Base-by-base conservation (phyloP, 2,888 invertebrate genomes). In the Coremacera marginata region DNA sequence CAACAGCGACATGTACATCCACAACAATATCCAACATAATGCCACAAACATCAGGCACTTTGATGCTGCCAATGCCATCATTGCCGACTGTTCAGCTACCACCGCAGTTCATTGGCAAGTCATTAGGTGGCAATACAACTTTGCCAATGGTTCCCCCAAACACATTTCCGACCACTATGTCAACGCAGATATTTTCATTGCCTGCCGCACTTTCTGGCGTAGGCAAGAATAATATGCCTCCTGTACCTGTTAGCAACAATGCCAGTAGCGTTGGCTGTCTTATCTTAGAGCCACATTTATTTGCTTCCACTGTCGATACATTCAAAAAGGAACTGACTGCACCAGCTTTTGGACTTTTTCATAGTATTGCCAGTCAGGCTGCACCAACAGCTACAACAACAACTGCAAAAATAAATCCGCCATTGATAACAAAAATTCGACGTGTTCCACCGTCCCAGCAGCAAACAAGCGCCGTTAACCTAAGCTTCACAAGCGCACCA, bases 381-480 rank as follows among this genome's bases (percentile, higher is more conserved):
- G 60, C 80, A 71, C 44, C 78, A 0, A 73, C 80, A n/a, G 68
- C 80, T 5, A 70, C 77, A 22, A 75, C 80, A 11, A 70, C 75
- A n/a, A 70, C 78, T 55, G 60, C 81, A 7, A 80, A 80, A 55
- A 78, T 79, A 3, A 83, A 84, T 65, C 84, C 85, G 4, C 82
- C 87, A 1, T 80, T 82, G 2, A 82, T 81, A 34, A 82, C 83
- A 2, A 87, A 87, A 75, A 86, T 87, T 78, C 81, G 88, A 1
- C 84, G 87, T 1, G 86, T 87, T 0, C 87, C 86, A 44, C 86
- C 87, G 1, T 87, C 88, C 19, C 88, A 87, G 11, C 88, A 88
- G 51, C 87, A 87, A 60, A 84, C 87, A 5, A 75, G 87, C 9
- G 88, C 87, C 63, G 87, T 87, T 1, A 88, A 87, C 80, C 81